Conservation (phyloP, 2,113 vertebrate genomes). For the Nymphicus hollandicus region DNA sequence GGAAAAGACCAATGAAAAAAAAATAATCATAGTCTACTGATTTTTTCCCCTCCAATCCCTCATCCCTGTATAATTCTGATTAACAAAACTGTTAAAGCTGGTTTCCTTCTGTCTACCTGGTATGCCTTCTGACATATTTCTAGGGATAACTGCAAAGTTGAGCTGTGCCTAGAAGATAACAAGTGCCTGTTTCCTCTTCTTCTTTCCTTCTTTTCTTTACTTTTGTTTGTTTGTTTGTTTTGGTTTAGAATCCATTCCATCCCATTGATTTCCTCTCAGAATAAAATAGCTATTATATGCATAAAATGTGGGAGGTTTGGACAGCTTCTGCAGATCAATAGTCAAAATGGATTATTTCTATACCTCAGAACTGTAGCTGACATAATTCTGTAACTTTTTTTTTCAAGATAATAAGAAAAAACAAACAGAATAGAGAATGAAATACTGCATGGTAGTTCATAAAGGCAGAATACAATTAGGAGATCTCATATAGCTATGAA, state of each 20-base stretch:
- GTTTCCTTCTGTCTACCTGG: neutral
- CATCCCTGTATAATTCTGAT: neutral
- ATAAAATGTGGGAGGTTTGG: neutral
- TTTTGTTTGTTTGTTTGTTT: too few species aligned
- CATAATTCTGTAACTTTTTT: neutral
- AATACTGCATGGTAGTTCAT: neutral
- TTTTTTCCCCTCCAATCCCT: neutral
- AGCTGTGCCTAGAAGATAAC: neutral
- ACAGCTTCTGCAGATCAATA: neutral
- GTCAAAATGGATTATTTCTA: neutral
- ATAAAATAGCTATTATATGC: neutral
- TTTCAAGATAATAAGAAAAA: neutral
- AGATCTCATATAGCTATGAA: conserved; percentile 7
- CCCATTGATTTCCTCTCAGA: neutral
- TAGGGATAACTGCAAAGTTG: neutral
- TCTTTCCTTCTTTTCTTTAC: accelerated
- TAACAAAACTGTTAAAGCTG: neutral
- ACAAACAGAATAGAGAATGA: neutral
- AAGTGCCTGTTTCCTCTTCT: neutral
- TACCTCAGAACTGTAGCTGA: neutral
- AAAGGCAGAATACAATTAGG: conserved; percentile 34
- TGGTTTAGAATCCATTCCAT: neutral
- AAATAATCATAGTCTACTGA: neutral
- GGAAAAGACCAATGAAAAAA: neutral
- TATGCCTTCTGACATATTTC: neutral